Conservation (phyloP, 1,140 invertebrate genomes). For the Papilio machaon region DNA sequence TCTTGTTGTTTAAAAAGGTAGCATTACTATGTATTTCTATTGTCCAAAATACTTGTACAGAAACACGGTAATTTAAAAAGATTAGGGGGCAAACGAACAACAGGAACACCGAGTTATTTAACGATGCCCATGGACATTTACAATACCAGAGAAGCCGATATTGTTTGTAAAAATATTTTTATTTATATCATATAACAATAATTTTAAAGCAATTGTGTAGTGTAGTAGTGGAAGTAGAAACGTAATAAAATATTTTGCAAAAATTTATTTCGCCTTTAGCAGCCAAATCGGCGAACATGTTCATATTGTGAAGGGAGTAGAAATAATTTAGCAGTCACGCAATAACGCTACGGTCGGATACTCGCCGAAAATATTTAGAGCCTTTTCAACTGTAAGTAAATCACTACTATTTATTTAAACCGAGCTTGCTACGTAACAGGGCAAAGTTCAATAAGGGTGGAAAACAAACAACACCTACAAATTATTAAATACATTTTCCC, state of each 20-base stretch:
- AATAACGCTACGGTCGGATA: slow-evolving; percentile 14
- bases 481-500: background rate
- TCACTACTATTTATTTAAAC: slow-evolving; percentile 22
- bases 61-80: no score
- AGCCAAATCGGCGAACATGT: slow-evolving; percentile 13
- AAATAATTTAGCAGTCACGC: slow-evolving; percentile 22
- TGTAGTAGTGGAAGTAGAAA: no score
- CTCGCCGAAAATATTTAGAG: slow-evolving; percentile 9
- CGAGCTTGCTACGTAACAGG: background rate
- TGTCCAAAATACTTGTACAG: no score
- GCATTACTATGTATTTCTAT: no score
- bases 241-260: background rate
- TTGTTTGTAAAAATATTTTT: no score
- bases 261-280: background rate
- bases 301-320: background rate
- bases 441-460: background rate
- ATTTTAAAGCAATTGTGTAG: no score
- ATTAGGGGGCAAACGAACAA: no score
- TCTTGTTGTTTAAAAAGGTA: no score
- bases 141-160: no score
- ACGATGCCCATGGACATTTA: no score
- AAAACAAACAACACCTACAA: slow-evolving; percentile 23
- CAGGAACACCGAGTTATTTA: no score
- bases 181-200: no score
- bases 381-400: slow-evolving; percentile 28